Base-by-base conservation (phyloP, 2,797 vertebrate species). In the Clamator glandarius region DNA sequence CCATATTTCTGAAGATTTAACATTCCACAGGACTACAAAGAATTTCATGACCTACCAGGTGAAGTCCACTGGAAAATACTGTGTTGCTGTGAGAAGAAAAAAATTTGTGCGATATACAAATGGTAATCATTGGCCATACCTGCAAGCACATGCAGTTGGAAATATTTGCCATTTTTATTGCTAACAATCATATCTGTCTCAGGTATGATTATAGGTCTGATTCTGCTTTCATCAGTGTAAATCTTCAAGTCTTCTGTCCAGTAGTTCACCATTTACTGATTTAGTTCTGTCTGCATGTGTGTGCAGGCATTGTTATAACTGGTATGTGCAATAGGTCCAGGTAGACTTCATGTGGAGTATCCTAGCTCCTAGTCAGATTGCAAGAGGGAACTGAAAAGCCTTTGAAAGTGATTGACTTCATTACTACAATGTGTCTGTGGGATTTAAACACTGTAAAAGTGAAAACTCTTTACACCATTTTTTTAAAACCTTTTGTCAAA, bases 1-100 rank as follows among this genome's bases (percentile, higher is more conserved):
- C 9, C 54, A n/a, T 85, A 62, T 75, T 94, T 80, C 87, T 87
- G 59, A 69, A 87, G 62, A 82, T 75, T 73, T 92, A 94, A 66
- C 69, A 90, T 89, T 90, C 74, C 79, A 81, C 50, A 55, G 33
- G 35, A 31, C 76, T 87, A 72, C 75, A n/a, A 82, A 61, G 81
- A 57, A 88, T 89, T 95, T 95, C 8, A 17, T 85, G 79, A 92
- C 74, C 67, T 94, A 72, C 50, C 54, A 82, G 55, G 75, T 95
- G 83, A 94, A 89, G 72, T 88, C 39, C 36, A 31, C 68, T 91
- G 62, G 81, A 78, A 87, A 87, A 86, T 80, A 62, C 15, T 31
- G 16, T 76, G 36, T 86, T 84, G 19, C 41, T 86, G 23, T 72
- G 26, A 72, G 68, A 96, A 84, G 58, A 79, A 89, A 93, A 92